Percentiles rank a stretch among this genome's conserved stretches.
These are phyloP conservation scores for Notamacropus eugenii DNA, from an alignment of 2,797 vertebrate genomes.

Conservation along the genomic window DNA sequence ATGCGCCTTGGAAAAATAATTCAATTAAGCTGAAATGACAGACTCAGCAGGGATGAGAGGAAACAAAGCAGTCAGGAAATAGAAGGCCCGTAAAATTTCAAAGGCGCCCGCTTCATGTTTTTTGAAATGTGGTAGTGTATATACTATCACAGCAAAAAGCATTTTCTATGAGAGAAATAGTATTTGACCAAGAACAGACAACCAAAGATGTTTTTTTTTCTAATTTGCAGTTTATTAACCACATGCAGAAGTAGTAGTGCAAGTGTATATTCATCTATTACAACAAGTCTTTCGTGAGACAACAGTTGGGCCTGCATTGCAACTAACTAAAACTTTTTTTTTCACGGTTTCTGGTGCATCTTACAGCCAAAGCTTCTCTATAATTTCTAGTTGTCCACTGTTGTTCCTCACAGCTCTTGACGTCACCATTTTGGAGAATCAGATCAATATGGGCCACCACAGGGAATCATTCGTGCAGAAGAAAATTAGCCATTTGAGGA, in stretches of 20 bases:
- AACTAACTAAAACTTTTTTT: too few relatives aligned
- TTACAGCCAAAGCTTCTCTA: conserved; percentile 2
- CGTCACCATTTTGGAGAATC: too few relatives aligned
- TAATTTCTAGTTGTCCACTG: conserved; percentile 16
- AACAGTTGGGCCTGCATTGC: too few relatives aligned
- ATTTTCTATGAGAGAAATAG: neutral
- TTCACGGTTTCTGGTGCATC: neutral
- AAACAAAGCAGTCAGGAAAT: conserved; percentile 29
- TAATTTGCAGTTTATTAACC: too few relatives aligned
- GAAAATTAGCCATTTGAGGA: neutral
- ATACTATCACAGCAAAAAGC: neutral
- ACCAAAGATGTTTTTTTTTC: neutral
- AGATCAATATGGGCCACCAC: too few relatives aligned
- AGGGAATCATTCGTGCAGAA: neutral
- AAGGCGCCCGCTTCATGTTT: neutral
- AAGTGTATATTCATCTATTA: too few relatives aligned
- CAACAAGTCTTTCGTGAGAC: too few relatives aligned
- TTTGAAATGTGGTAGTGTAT: neutral
- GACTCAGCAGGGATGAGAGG: conserved; percentile 83
- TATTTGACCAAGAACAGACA: neutral
- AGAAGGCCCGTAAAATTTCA: neutral
- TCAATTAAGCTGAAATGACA: conserved; percentile 58
- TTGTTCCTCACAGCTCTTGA: conserved; percentile 1
- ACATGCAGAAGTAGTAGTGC: too few relatives aligned
- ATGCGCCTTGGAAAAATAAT: conserved; percentile 77